Evolutionary conservation across 2,888 invertebrate species (phyloP).

Genomic region (Unio pictorum): DNA sequence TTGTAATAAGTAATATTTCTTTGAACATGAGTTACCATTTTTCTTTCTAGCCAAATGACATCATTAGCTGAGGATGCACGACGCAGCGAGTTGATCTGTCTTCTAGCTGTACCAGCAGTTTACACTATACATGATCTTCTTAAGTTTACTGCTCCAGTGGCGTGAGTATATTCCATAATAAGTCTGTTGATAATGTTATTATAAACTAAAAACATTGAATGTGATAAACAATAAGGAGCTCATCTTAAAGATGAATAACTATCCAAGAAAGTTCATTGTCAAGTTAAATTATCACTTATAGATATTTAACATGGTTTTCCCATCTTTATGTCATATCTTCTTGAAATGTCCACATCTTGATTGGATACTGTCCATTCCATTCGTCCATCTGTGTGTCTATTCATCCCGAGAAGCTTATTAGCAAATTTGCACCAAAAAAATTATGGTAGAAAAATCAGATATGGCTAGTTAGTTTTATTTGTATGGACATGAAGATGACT

Average conservation of each 20-base stretch:
- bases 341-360: too few species aligned
- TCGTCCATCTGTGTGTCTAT: too few species aligned
- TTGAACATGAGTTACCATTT: background rate
- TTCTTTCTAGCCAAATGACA: constrained; percentile 77
- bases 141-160: constrained; percentile 94
- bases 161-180: constrained; percentile 50
- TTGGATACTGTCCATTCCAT: too few species aligned
- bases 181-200: background rate
- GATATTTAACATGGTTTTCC: too few species aligned
- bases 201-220: background rate
- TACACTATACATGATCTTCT: constrained; percentile 91
- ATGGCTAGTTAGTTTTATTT: too few species aligned
- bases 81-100: constrained; percentile 78
- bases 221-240: background rate
- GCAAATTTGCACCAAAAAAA: too few species aligned
- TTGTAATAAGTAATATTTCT: background rate
- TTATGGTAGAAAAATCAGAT: too few species aligned
- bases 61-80: constrained; percentile 67
- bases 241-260: background rate
- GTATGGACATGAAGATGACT: too few species aligned
- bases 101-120: constrained; percentile 69
- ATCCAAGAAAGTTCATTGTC: background rate
- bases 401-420: too few species aligned
- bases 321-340: too few species aligned
- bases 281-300: too few species aligned